Base-by-base conservation (phyloP, 2,888 invertebrate species). In the Stenodema calcarata region DNA sequence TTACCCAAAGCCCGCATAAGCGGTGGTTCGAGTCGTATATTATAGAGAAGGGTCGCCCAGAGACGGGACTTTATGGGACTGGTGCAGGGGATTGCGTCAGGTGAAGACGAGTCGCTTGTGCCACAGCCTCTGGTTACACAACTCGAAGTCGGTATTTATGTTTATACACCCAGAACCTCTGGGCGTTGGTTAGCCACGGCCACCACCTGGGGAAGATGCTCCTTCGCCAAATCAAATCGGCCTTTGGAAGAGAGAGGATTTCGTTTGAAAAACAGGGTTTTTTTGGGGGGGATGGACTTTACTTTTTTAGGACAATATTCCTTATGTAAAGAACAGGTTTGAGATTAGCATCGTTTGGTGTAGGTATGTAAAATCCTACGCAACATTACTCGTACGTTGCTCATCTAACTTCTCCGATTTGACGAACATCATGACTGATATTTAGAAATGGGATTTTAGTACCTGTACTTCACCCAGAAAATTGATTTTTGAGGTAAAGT, bases 301-400 rank as follows among this genome's bases (percentile, higher is more conserved):
- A 4, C 23, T 62, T 47, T 47, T 47, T 14, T 47, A 23, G 62
- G 7, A 62, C 62, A 82, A 82, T 82, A 69, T 82, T 42, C 69
- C 69, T 82, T 82, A 82, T 82, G 82, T 82, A 82, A 69, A 69
- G 69, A 82, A 82, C 82, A 35, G 82, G 82, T 82, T 23, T 23
- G 62, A 23, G 62, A 62, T 62, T 23, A 62, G 62, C 62, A 23
- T 62, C 23, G 23, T 18, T 16, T 62, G 62, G 27, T 18, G 62
- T 4, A 62, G 23, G 62, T 62, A 62, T 62, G 62, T 27, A 23
- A 18, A 62, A 27, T 23, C 23, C 62, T 23, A 62, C 62, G 62
- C 62, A 62, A 62, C 7, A 62, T 62, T 62, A 23, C 62, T 18
- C 62, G 23, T 7, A 62, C 11, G 1, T 23, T 23, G 23, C 62